Percentiles rank a stretch among this genome's conserved stretches.
phyloP scores from a whole-genome alignment of 2,888 invertebrate genomes.

The Teleogryllus oceanicus region DNA sequence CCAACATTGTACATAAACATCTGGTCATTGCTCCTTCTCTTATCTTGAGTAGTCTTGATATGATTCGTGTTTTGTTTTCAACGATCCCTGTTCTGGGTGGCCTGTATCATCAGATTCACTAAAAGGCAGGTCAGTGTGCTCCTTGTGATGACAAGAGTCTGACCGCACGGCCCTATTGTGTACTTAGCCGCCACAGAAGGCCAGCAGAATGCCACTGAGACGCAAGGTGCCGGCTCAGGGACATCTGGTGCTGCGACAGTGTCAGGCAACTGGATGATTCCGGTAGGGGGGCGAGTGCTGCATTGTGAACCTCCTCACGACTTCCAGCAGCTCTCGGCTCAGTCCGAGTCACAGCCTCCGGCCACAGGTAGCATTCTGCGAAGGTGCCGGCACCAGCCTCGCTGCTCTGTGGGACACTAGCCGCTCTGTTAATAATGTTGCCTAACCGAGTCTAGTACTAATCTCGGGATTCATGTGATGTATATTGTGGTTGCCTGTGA shows the following conservation, averaged over 20 bases:
- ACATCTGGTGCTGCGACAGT: neutral
- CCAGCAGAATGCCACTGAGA: neutral
- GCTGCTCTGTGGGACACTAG: neutral
- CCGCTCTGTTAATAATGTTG: slow-evolving; percentile 4
- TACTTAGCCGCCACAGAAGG: neutral
- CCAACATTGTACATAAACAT: too few species aligned
- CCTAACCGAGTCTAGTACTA: neutral
- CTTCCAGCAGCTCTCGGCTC: slow-evolving; percentile 41
- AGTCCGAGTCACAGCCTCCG: neutral
- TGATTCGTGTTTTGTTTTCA: too few species aligned
- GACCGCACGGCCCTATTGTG: neutral
- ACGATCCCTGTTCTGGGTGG: too few species aligned
- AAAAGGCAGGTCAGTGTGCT: too few species aligned
- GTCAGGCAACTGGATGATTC: slow-evolving; percentile 72
- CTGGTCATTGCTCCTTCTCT: too few species aligned
- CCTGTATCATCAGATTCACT: too few species aligned
- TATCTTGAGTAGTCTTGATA: too few species aligned
- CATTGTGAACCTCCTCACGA: slow-evolving; percentile 72
- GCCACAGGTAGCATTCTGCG: neutral
- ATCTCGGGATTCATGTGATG: neutral
- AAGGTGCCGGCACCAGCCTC: neutral
- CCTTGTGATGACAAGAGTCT: neutral
- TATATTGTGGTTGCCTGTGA: neutral
- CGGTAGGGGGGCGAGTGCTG: slow-evolving; percentile 73
- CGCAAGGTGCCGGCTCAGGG: neutral